Base-by-base conservation (phyloP, 2,797 vertebrate genomes). In the Oreochromis grahami region DNA sequence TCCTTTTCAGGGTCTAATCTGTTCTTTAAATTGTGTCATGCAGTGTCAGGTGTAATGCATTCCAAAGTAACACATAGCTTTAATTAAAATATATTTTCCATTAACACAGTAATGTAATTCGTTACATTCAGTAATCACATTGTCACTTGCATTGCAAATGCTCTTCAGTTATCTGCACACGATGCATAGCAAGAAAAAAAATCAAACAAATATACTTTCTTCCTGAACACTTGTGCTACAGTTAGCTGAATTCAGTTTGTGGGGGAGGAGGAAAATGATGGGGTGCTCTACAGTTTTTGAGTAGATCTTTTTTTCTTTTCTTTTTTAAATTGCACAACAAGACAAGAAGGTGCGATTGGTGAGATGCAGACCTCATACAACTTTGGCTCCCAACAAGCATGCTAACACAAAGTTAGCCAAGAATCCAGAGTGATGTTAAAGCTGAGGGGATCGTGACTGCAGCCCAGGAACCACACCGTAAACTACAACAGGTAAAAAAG, bases 251-350 rank as follows among this genome's bases (percentile, higher is more conserved):
- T 38, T 38, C 11, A 65, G 4, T 13, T 38, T 13, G 36, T 13
- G 7, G 2, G 3, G 19, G 34, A 38, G 60, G 11, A 65, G 19
- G 34, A 2, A 65, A 65, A 65, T 38, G 34, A 38, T 38, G 19
- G n/a, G 32, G 19, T 65, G 6, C 32, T 65, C 4, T 21, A 38
- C 34, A 65, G 60, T 38, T 38, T 38, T 65, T 38, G 6, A 38
- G 34, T 34, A 38, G 19, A 36, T 63, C 3, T 36, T 19, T 17
- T 29, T 2, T 2, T 2, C 0, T 11, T 0, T 2, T 29, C n/a
- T n/a, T 14, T 10, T 10, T 58, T 24, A 24, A 10, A 63, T 63
- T 63, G 32, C 19, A 13, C 32, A 36, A n/a, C 11, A 63, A 36
- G 58, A 38, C 58, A 36, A 63, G 58, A 36, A 3, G 1, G 55